Evolutionary conservation across 2,888 invertebrate genomes (phyloP).

Genomic region (Pherbina coryleti): DNA sequence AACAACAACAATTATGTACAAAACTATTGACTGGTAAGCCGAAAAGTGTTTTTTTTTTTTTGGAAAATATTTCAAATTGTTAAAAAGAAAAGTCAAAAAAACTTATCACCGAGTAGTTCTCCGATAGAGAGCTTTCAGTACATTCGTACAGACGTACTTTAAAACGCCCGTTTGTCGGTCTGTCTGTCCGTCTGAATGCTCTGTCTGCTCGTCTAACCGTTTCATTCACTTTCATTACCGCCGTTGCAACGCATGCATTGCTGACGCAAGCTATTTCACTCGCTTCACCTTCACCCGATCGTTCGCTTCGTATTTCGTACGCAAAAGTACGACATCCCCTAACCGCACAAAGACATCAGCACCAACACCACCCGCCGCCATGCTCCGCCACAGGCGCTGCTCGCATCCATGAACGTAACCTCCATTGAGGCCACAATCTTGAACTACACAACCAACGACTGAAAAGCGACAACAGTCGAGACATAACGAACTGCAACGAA

Average conservation of each 20-base stretch:
- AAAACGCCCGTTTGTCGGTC: too few species aligned
- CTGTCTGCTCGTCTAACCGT: background rate
- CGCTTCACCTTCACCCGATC: constrained; percentile 33
- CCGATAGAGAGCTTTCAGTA: background rate
- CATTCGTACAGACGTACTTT: too few species aligned
- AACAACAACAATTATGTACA: constrained; percentile 22
- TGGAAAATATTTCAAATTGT: background rate
- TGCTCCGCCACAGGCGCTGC: background rate
- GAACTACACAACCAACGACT: constrained; percentile 54
- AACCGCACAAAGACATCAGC: too few species aligned
- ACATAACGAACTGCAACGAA: constrained; percentile 40
- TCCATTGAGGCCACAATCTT: constrained; percentile 67
- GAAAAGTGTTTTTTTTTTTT: background rate
- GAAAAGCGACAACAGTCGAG: background rate
- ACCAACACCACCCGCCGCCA: too few species aligned
- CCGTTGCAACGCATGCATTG: background rate
- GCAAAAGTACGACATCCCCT: background rate
- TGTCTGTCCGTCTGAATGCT: too few species aligned
- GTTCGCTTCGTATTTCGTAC: background rate
- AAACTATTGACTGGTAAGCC: constrained; percentile 40
- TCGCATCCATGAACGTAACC: constrained; percentile 65
- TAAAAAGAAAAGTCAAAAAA: background rate
- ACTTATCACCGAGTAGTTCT: too few species aligned
- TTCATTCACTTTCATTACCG: constrained; percentile 15
- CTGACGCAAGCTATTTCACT: background rate